These are phyloP conservation scores for Habrosyne pyritoides DNA, from an alignment of 2,888 invertebrate species.

Conservation along the genomic window DNA sequence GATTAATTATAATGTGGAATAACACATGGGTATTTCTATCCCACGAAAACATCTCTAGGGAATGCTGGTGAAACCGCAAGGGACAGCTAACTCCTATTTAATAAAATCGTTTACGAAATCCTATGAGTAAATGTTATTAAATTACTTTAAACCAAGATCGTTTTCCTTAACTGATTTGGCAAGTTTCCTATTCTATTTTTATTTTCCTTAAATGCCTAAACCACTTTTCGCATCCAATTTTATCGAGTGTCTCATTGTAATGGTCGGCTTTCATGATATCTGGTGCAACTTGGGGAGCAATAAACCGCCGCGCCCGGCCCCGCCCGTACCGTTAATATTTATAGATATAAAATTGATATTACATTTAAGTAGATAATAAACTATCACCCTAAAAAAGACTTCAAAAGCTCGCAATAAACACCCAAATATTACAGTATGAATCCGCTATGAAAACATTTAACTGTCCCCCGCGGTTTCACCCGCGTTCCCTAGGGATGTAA, in stretches of 20 bases:
- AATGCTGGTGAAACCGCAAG: no score
- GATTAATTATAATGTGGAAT: no score
- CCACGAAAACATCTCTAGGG: no score
- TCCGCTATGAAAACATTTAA: no score
- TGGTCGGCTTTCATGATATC: slow-evolving; percentile 1
- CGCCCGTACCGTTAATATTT: slow-evolving; percentile 51
- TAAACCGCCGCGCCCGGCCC: slow-evolving; percentile 62
- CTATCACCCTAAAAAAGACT: slow-evolving; percentile 4
- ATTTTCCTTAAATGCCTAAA: neutral
- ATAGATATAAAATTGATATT: slow-evolving; percentile 51
- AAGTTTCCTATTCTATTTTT: neutral
- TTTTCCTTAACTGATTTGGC: no score
- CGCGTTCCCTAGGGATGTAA: no score
- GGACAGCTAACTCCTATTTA: no score
- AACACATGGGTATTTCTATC: no score
- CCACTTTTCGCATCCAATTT: slow-evolving; percentile 4
- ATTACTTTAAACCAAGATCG: no score
- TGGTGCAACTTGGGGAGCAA: slow-evolving; percentile 37
- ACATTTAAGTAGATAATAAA: slow-evolving; percentile 5
- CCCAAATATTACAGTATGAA: neutral
- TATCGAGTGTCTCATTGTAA: slow-evolving; percentile 6
- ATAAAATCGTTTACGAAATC: no score
- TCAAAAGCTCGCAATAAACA: neutral
- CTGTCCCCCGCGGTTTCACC: no score
- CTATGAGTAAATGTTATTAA: no score